phyloP scores from a whole-genome alignment of 2,113 vertebrate species.

The Pan troglodytes region NHGRI_mPanTro3-v2.1_pri NC_072404.2:133735501-133736000 shows the following conservation, averaged over 20 bases:
- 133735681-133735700: neutral
- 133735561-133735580: neutral
- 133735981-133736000: constrained; percentile 43
- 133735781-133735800: constrained; percentile 38
- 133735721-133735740: neutral
- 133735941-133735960: constrained; percentile 33
- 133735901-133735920: constrained; percentile 43
- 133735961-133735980: constrained; percentile 56
- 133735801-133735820: constrained; percentile 70
- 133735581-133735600: neutral
- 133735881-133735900: constrained; percentile 31
- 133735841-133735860: constrained; percentile 41
- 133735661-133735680: neutral
- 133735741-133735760: neutral
- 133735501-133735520: neutral
- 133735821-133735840: neutral
- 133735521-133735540: neutral
- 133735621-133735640: neutral
- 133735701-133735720: neutral
- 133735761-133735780: neutral
- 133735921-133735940: constrained; percentile 63
- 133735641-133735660: neutral
- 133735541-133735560: neutral
- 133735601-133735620: neutral
- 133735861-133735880: constrained; percentile 25